A percentile compares a stretch with the other conserved stretches of the same genome.
Conservation (phyloP, 2,797 vertebrate species). For the Micrastur ruficollis region DNA sequence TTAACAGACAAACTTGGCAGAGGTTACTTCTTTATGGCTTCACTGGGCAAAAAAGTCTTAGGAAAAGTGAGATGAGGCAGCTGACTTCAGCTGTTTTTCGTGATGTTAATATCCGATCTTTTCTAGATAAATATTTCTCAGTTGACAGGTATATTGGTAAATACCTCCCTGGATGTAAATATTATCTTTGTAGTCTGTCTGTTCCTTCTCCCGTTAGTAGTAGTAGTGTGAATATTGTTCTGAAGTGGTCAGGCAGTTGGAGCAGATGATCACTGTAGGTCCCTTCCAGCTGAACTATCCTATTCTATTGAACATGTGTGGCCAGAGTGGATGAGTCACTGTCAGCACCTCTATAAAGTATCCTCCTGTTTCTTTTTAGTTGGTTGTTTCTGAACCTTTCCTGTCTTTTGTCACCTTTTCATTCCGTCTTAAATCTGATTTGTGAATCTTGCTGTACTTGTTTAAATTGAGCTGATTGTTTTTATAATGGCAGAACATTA, state of each 20-base stretch:
- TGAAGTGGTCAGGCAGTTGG: neutral
- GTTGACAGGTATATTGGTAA: neutral
- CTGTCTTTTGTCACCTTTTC: neutral
- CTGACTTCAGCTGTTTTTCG: neutral
- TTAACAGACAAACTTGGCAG: no score
- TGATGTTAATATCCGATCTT: neutral
- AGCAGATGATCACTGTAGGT: neutral
- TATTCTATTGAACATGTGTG: neutral
- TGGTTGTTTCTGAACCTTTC: neutral
- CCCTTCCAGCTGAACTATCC: neutral
- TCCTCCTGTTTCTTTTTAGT: neutral
- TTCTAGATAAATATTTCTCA: neutral
- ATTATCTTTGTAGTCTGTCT: neutral
- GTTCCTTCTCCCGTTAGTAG: neutral
- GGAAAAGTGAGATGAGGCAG: neutral
- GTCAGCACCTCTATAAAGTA: neutral
- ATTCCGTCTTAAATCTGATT: neutral
- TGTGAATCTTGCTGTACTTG: neutral
- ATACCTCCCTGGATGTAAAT: neutral
- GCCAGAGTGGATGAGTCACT: no score
- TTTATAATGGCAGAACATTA: neutral
- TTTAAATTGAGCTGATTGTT: neutral
- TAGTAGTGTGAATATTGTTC: no score
- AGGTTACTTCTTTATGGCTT: neutral
- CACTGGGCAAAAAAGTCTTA: neutral